Conservation (phyloP, 2,888 invertebrate species). For the Papilio gigon region DNA sequence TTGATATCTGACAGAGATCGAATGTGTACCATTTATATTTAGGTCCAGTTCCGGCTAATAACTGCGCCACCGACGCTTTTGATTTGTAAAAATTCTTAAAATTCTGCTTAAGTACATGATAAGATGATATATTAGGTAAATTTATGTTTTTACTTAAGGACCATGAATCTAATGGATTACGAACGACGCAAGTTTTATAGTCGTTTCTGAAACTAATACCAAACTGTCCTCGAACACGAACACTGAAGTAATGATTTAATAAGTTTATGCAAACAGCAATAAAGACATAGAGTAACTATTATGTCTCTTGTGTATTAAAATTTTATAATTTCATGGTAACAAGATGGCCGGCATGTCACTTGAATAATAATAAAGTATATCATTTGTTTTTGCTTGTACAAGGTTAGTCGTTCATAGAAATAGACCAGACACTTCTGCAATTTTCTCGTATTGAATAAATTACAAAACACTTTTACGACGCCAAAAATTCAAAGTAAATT, state of each 20-base stretch:
- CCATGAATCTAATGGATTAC: not conserved
- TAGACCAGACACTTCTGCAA: too few relatives aligned
- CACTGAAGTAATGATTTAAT: slow-evolving; percentile 4
- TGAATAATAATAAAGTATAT: too few relatives aligned
- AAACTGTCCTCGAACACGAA: slow-evolving; percentile 13
- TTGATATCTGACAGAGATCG: too few relatives aligned
- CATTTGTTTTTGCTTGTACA: too few relatives aligned
- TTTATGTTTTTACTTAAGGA: not conserved
- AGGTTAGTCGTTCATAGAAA: too few relatives aligned
- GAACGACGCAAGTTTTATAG: not conserved
- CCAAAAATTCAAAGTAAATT: not conserved
- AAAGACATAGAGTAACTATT: not conserved
- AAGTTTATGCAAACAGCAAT: not conserved
- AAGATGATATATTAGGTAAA: not conserved
- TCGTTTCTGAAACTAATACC: not conserved
- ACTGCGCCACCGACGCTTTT: too few relatives aligned
- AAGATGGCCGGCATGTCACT: too few relatives aligned
- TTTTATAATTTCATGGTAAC: too few relatives aligned
- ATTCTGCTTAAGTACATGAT: not conserved
- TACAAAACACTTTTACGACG: not conserved
- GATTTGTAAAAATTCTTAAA: not conserved
- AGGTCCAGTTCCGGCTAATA: too few relatives aligned
- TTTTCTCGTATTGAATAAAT: too few relatives aligned
- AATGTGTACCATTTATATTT: too few relatives aligned
- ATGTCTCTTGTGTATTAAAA: not conserved